Conservation (phyloP, 2,888 invertebrate species). For the Pachycephus smyrnensis region DNA sequence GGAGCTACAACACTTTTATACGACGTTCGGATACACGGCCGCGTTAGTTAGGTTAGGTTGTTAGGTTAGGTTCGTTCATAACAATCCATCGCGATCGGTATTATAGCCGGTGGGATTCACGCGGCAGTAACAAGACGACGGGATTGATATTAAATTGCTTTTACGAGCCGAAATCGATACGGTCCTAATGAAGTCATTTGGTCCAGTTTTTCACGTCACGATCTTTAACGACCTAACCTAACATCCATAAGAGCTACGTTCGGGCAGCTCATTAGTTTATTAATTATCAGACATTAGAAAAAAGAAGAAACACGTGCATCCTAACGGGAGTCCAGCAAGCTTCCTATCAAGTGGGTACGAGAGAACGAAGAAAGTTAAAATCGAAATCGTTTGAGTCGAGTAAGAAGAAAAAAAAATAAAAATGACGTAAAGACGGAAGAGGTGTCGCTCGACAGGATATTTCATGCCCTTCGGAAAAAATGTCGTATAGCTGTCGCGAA, state of each 20-base stretch:
- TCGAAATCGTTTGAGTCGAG: neutral
- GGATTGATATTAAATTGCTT: neutral
- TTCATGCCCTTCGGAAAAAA: constrained; percentile 57
- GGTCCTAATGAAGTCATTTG: neutral
- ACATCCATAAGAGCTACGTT: neutral
- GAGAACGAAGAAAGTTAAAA: neutral
- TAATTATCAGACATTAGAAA: constrained; percentile 1
- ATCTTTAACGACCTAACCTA: neutral
- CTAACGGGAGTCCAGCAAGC: neutral
- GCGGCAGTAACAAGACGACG: neutral
- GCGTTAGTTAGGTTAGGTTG: neutral
- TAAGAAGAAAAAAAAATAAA: neutral
- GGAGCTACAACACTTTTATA: constrained; percentile 36
- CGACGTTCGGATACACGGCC: neutral
- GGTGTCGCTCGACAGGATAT: constrained; percentile 14
- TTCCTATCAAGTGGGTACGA: neutral
- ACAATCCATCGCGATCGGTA: neutral
- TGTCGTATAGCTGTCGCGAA: constrained; percentile 62
- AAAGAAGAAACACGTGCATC: neutral
- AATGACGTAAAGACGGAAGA: neutral
- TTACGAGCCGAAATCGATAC: constrained; percentile 1
- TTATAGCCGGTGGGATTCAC: neutral
- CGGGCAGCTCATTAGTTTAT: constrained; percentile 21
- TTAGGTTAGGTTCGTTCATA: constrained; percentile 3
- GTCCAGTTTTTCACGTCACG: neutral